Evolutionary conservation across 2,797 vertebrate species (phyloP), one percentile per base, ranked within the genome.

Genomic region (Pseudomugil tenellus): DNA sequence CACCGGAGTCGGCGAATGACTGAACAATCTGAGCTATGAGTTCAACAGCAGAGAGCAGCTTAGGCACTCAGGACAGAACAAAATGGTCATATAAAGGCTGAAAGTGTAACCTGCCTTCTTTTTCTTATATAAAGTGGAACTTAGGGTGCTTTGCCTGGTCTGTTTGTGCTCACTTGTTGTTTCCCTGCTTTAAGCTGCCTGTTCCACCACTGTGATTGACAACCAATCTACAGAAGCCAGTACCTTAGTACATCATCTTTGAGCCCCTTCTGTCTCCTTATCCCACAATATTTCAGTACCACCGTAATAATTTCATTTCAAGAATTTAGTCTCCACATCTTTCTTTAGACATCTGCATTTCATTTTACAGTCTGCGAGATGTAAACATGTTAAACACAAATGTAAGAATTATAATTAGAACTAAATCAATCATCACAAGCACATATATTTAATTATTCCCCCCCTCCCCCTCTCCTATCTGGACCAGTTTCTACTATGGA

Each of bases 1-100:
- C 56, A 26, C 39, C 23, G 29, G 29, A 66, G 63, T 66, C 17
- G 16, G 52, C 9, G 23, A 56, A 55, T 16, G 16, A 28, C 41
- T 48, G n/a, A 6, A 51, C 23, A 57, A 51, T 0, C 41, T 28
- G 13, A 21, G 48, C 29, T 11, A 25, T 16, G 10, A 21, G 19
- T 56, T 43, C 16, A 55, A 65, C 28, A 56, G 37, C 32, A 39
- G 37, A 16, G 13, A 16, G 13, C 2, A 35, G 34, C 4, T 14
- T 0, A 39, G 37, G 37, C 14, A 16, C 37, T 2, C 37, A 39
- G 37, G 37, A 2, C 37, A 16, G 13, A 39, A 17, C 14, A 39
- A 39, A 39, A 17, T 39, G 37, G 37, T 41, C 39, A 17, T 41
- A 4, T 17, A 17, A 19, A 41, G 39, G 39, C 7, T 41, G 39